Evolutionary conservation across 2,113 vertebrate species (phyloP).

Genomic region (Steatornis caripensis): DNA sequence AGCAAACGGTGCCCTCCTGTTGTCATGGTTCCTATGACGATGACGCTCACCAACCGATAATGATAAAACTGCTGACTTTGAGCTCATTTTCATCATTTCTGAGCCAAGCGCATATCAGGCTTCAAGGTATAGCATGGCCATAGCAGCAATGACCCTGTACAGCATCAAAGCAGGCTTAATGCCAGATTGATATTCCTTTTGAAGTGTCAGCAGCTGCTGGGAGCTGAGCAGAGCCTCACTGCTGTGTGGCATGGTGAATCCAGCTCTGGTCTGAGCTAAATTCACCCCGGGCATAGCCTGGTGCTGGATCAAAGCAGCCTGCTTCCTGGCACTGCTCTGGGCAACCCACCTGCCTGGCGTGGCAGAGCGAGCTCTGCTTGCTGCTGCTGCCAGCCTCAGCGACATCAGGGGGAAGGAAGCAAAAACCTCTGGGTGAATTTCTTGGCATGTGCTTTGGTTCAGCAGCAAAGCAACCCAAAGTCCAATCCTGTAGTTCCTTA

Average conservation of each 20-base stretch:
- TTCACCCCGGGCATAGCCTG: neutral
- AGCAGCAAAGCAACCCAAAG: neutral
- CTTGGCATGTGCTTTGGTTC: neutral
- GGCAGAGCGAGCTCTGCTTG: neutral
- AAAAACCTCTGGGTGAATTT: neutral
- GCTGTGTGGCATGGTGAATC: neutral
- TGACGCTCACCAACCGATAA: neutral
- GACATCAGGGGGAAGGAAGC: neutral
- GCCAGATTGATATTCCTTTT: neutral
- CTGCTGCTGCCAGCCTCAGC: neutral
- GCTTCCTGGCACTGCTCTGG: neutral
- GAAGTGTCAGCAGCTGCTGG: neutral
- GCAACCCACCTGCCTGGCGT: neutral
- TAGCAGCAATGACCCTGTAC: neutral
- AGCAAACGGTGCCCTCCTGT: accelerated
- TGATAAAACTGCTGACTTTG: neutral
- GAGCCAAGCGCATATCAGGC: neutral
- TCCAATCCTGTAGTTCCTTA: neutral
- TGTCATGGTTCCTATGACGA: neutral
- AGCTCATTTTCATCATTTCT: neutral
- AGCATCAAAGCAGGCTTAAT: neutral
- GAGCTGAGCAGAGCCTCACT: neutral
- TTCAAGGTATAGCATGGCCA: neutral
- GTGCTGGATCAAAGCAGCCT: neutral
- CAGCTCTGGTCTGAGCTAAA: neutral